Percentiles rank a stretch among this genome's conserved stretches.
phyloP scores from a whole-genome alignment of 1,140 invertebrate genomes.

The Homalodisca vitripennis region DNA sequence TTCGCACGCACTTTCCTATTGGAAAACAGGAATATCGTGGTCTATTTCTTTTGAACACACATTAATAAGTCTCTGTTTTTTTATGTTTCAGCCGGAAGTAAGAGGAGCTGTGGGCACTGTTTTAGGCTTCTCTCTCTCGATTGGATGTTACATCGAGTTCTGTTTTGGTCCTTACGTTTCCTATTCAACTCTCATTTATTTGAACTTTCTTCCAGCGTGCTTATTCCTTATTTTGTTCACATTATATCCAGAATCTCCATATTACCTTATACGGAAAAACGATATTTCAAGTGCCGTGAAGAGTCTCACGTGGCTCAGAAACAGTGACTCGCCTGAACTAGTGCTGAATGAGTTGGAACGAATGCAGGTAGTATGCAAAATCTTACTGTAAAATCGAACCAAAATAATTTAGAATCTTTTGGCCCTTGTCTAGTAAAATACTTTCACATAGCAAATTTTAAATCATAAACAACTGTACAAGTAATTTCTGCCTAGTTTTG shows the following conservation, averaged over 20 bases:
- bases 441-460: no score
- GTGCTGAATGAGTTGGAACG: slow-evolving; percentile 62
- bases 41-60: no score
- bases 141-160: slow-evolving; percentile 77
- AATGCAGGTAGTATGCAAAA: slow-evolving; percentile 62
- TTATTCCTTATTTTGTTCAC: slow-evolving; percentile 48
- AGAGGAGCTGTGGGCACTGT: slow-evolving; percentile 61
- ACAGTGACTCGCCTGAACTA: slow-evolving; percentile 79
- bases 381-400: no score
- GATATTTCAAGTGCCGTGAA: slow-evolving; percentile 51
- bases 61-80: no score
- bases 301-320: slow-evolving; percentile 60
- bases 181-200: slow-evolving; percentile 64
- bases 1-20: no score
- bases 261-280: slow-evolving; percentile 31
- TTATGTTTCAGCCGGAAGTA: no score
- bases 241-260: slow-evolving; percentile 33
- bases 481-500: no score
- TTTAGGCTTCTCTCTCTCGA: slow-evolving; percentile 72
- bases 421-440: no score
- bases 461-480: no score
- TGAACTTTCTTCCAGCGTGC: slow-evolving; percentile 59
- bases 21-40: no score
- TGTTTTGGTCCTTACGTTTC: slow-evolving; percentile 68
- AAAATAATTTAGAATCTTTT: no score